Evolutionary conservation across 2,113 vertebrate genomes (phyloP).

Genomic region (Poeciliopsis prolifica): DNA sequence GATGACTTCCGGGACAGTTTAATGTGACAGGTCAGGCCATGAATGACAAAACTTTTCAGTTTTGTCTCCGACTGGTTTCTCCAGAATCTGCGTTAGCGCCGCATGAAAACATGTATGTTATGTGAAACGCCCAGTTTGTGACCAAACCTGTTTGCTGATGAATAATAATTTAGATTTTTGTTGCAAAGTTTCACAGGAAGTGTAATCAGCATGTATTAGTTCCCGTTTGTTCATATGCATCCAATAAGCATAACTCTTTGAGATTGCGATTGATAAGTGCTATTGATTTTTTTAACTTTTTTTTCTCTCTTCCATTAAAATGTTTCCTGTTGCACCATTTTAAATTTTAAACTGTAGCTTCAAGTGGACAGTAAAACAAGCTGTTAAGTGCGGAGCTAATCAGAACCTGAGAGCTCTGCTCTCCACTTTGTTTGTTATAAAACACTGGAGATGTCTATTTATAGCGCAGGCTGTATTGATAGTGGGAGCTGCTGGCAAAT

Average conservation of each 20-base stretch:
- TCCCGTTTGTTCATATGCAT: background rate
- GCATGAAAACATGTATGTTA: background rate
- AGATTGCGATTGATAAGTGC: background rate
- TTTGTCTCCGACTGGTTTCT: background rate
- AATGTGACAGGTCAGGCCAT: too few species aligned
- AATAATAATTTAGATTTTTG: background rate
- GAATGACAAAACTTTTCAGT: too few species aligned
- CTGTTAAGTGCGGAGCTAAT: background rate
- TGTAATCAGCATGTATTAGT: background rate
- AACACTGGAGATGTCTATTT: background rate
- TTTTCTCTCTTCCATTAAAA: background rate
- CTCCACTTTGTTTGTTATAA: constrained; percentile 4
- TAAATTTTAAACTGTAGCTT: background rate
- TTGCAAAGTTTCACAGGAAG: background rate
- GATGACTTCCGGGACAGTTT: too few species aligned
- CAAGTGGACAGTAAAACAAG: background rate
- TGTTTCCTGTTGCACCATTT: background rate
- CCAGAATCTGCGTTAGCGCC: background rate
- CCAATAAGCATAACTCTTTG: background rate
- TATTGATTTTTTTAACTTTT: background rate
- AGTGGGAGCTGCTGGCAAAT: background rate
- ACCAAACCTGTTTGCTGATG: constrained; percentile 41
- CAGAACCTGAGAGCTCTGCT: background rate
- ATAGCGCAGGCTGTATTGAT: background rate
- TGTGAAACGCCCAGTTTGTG: constrained; percentile 26